Conservation (phyloP, 2,797 vertebrate species). For the Poeciliopsis paucimaculata region DNA sequence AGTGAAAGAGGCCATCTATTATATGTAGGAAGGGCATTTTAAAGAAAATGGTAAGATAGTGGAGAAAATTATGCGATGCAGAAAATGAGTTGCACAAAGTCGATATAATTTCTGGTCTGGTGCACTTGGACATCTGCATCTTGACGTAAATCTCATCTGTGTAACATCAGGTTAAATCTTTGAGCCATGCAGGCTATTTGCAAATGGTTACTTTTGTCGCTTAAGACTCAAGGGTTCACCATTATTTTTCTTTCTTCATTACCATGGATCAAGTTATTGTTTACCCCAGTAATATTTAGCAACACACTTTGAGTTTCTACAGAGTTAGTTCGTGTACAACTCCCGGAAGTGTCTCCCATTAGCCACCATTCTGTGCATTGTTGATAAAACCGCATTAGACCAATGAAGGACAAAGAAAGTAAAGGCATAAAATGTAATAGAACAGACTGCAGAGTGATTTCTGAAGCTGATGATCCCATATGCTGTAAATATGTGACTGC, state of each 20-base stretch:
- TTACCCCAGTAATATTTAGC: slow-evolving; percentile 20
- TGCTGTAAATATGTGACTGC: neutral
- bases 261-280: slow-evolving; percentile 12
- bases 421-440: slow-evolving; percentile 36
- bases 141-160: slow-evolving; percentile 4
- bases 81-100: neutral
- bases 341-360: slow-evolving; percentile 21
- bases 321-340: slow-evolving; percentile 17
- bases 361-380: slow-evolving; percentile 20
- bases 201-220: slow-evolving; percentile 3
- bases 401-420: slow-evolving; percentile 30
- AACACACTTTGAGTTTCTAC: slow-evolving; percentile 7
- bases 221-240: slow-evolving; percentile 3
- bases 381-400: slow-evolving; percentile 23
- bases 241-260: slow-evolving; percentile 2
- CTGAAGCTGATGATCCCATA: slow-evolving; percentile 18
- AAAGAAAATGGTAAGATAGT: neutral
- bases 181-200: neutral
- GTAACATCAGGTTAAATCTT: slow-evolving; percentile 2
- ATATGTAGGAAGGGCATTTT: neutral
- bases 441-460: slow-evolving; percentile 14
- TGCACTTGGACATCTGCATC: slow-evolving; percentile 2
- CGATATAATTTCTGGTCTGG: neutral
- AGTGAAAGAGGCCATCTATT: neutral
- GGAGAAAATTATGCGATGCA: neutral